Evolutionary conservation across 2,888 invertebrate species (phyloP).

Genomic region (Branchellion lobata): DNA sequence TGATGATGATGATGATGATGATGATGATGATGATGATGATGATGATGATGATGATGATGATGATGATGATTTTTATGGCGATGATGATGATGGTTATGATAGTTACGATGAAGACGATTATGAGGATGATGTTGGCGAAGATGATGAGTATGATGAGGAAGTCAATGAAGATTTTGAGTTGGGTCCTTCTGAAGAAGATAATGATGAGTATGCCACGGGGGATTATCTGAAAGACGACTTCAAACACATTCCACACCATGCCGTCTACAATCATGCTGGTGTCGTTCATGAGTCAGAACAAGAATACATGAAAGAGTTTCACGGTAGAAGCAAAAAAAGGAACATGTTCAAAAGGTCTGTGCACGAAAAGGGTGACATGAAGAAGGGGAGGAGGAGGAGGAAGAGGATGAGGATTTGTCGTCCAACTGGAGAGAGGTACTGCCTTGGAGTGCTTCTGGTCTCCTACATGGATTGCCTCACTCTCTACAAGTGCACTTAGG

Average conservation of each 20-base stretch:
- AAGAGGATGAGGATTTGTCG: not conserved
- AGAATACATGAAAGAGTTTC: too few relatives aligned
- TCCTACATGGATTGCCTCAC: not conserved
- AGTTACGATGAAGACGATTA: not conserved
- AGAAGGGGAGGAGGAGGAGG: not conserved
- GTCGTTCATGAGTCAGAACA: too few relatives aligned
- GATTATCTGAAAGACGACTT: too few relatives aligned
- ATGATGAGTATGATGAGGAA: too few relatives aligned
- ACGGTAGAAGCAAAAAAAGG: too few relatives aligned
- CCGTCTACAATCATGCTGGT: too few relatives aligned
- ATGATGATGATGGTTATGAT: not conserved
- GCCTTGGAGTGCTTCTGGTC: not conserved
- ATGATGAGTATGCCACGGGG: too few relatives aligned
- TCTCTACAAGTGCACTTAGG: not conserved
- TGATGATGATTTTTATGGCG: not conserved
- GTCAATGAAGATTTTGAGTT: too few relatives aligned
- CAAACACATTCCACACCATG: too few relatives aligned
- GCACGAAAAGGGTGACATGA: not conserved
- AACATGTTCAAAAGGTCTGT: too few relatives aligned
- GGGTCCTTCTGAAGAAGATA: too few relatives aligned
- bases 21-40: not conserved
- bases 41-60: not conserved
- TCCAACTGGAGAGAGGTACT: not conserved
- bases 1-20: not conserved
- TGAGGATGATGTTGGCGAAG: not conserved